Percentiles rank a stretch among this genome's conserved stretches.
phyloP scores from a whole-genome alignment of 1,140 invertebrate species.

The Zaprionus camerounensis region DNA sequence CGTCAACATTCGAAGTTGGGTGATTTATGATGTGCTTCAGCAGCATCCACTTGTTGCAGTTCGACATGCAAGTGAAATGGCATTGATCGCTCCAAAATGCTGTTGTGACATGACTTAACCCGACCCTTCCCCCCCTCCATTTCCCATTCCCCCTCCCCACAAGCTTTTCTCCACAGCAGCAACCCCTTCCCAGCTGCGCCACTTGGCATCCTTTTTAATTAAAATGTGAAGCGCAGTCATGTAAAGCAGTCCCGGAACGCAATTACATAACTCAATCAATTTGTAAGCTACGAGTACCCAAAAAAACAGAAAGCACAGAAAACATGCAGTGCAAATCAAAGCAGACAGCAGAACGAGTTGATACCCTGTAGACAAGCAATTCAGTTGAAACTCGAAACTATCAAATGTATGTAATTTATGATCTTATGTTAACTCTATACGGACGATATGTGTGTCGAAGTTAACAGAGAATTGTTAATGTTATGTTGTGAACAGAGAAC shows the following conservation, averaged over 20 bases:
- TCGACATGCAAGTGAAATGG: constrained; percentile 76
- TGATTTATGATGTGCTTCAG: constrained; percentile 81
- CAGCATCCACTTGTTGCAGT: constrained; percentile 28
- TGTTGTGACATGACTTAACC: constrained; percentile 61
- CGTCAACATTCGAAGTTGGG: constrained; percentile 21
- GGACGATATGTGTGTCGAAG: too few species aligned
- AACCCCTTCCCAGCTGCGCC: not conserved
- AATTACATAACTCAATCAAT: constrained; percentile 83
- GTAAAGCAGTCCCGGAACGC: constrained; percentile 57
- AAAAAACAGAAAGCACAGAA: not conserved
- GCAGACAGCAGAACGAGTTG: not conserved
- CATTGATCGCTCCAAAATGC: constrained; percentile 74
- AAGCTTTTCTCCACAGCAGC: not conserved
- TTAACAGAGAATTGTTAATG: too few species aligned
- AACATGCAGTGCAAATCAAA: constrained; percentile 31
- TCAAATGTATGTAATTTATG: too few species aligned
- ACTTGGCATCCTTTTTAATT: constrained; percentile 64
- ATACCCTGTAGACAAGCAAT: not conserved
- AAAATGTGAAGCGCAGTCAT: constrained; percentile 77
- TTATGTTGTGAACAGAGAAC: too few species aligned
- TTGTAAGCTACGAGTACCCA: constrained; percentile 65
- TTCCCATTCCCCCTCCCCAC: not conserved
- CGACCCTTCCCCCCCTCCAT: too few species aligned
- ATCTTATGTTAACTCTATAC: too few species aligned
- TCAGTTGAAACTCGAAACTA: not conserved